These are phyloP conservation scores for Synanthedon vespiformis DNA, from an alignment of 2,888 invertebrate genomes.

Conservation along the genomic window DNA sequence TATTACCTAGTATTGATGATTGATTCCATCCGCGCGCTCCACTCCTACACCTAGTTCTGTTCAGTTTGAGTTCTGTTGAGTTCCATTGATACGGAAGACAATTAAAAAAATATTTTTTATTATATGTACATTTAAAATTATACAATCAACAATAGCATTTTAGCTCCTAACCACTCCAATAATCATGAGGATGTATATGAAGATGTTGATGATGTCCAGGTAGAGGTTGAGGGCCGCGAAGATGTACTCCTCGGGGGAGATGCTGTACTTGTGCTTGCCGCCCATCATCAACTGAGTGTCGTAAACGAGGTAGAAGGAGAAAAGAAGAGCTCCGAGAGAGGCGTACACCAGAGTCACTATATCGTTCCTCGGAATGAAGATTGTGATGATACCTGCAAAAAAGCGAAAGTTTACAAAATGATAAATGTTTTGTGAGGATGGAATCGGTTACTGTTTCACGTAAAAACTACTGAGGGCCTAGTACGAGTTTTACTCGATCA, in stretches of 20 bases:
- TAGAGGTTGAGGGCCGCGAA: slow-evolving; percentile 93
- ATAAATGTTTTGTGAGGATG: too few relatives aligned
- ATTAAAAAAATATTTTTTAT: too few relatives aligned
- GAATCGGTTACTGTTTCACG: too few relatives aligned
- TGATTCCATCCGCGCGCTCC: too few relatives aligned
- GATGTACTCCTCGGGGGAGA: slow-evolving; percentile 94
- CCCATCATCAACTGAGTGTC: slow-evolving; percentile 95
- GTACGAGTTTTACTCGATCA: too few relatives aligned
- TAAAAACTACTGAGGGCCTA: too few relatives aligned
- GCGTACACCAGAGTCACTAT: slow-evolving; percentile 82
- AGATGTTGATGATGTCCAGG: slow-evolving; percentile 90
- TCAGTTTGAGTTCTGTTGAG: too few relatives aligned
- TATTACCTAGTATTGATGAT: too few relatives aligned
- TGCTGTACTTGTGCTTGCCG: slow-evolving; percentile 87
- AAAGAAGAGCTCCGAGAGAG: slow-evolving; percentile 86
- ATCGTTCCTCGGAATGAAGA: slow-evolving; percentile 70
- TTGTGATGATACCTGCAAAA: slow-evolving; percentile 73
- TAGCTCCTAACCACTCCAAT: slow-evolving; percentile 68
- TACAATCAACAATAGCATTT: slow-evolving; percentile 1
- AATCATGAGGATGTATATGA: slow-evolving; percentile 86
- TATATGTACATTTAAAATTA: not conserved
- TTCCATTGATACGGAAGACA: too few relatives aligned
- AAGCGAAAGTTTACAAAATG: slow-evolving; percentile 31
- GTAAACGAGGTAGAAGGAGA: slow-evolving; percentile 90
- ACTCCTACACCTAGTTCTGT: too few relatives aligned